Percentiles rank a stretch among this genome's conserved stretches.
Conservation (phyloP, 1,140 invertebrate genomes). For the Hylaeus anthracinus region DNA sequence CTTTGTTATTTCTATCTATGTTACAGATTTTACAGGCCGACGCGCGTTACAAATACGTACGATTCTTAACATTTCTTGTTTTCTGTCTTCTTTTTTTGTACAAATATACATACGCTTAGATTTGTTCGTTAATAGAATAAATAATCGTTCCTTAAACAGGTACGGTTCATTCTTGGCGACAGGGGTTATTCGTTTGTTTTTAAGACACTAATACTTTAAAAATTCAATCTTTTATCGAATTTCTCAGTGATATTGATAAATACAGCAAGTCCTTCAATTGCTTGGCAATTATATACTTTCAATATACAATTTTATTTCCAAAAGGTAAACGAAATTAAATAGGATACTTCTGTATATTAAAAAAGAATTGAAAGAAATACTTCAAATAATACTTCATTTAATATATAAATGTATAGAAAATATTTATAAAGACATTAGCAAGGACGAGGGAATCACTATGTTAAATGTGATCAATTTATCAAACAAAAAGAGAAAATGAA, state of each 20-base stretch:
- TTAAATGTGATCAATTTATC: no score
- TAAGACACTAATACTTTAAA: background rate
- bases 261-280: no score
- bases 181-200: constrained; percentile 30
- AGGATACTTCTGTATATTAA: no score
- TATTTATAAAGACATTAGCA: no score
- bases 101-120: constrained; percentile 77
- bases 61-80: constrained; percentile 50
- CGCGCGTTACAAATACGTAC: constrained; percentile 36
- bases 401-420: no score
- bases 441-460: no score
- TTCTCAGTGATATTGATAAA: background rate
- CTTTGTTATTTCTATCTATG: constrained; percentile 67
- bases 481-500: no score
- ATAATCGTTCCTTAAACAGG: constrained; percentile 79
- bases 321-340: no score
- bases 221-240: constrained; percentile 60
- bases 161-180: constrained; percentile 69
- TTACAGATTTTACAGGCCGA: constrained; percentile 77
- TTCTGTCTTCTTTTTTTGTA: constrained; percentile 54
- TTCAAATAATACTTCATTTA: no score
- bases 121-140: constrained; percentile 71
- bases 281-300: no score
- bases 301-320: no score
- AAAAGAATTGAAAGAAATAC: no score